A percentile compares a stretch with the other conserved stretches of the same genome.
These are phyloP conservation scores for Albula glossodonta DNA, from an alignment of 2,113 vertebrate species.

Conservation along the genomic window DNA sequence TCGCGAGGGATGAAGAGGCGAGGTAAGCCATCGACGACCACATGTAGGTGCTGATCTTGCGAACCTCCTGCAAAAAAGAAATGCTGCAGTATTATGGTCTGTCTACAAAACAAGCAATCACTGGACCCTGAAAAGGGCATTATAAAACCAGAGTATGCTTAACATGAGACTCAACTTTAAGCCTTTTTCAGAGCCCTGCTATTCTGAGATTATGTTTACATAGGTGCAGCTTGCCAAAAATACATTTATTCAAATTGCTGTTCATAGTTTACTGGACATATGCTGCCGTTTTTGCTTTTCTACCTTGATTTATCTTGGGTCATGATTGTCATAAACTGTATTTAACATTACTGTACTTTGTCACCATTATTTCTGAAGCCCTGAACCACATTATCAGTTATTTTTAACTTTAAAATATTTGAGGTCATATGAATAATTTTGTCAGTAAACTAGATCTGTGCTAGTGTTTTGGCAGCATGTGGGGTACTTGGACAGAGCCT, in stretches of 20 bases:
- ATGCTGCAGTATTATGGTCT: not conserved
- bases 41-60: not conserved
- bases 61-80: not conserved
- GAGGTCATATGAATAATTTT: constrained; percentile 40
- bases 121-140: too few species aligned
- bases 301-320: too few species aligned
- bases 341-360: not conserved
- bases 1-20: constrained; percentile 84
- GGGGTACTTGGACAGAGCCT: constrained; percentile 9
- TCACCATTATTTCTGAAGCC: not conserved
- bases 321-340: too few species aligned
- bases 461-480: constrained; percentile 18
- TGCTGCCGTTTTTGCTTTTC: too few species aligned
- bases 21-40: constrained; percentile 62
- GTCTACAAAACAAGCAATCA: not conserved
- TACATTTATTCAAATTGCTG: too few species aligned
- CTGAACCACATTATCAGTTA: not conserved
- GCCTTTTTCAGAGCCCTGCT: not conserved
- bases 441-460: constrained; percentile 39
- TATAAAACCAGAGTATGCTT: too few species aligned
- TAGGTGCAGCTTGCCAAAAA: too few species aligned
- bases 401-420: constrained; percentile 20
- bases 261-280: too few species aligned
- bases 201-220: not conserved
- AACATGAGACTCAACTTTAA: not conserved